A percentile compares a stretch with the other conserved stretches of the same genome.
Evolutionary conservation across 2,113 vertebrate species (phyloP).

Genomic region (Falco punctatus): DNA sequence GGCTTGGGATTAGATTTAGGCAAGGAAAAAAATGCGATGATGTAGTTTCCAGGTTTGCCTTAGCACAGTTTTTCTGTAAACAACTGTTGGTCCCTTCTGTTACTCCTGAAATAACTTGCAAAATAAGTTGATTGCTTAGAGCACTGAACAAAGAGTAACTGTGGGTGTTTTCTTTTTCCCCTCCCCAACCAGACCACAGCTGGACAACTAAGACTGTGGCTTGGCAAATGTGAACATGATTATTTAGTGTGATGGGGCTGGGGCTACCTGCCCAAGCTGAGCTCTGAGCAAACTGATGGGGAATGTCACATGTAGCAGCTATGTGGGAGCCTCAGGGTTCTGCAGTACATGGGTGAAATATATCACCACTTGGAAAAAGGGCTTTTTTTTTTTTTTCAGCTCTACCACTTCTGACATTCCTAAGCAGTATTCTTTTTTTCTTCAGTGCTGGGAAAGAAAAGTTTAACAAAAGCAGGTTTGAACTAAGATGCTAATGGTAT

Average conservation of each 20-base stretch:
- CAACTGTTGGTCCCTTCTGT: not conserved
- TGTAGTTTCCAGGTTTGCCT: not conserved
- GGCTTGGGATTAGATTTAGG: not conserved
- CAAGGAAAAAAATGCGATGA: not conserved
- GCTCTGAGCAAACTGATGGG: not conserved
- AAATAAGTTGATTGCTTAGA: not conserved
- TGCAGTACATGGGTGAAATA: not conserved
- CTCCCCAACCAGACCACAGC: not conserved
- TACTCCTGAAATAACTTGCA: not conserved
- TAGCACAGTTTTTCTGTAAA: not conserved
- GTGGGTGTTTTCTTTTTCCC: not conserved
- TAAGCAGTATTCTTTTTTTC: not conserved
- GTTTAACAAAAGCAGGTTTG: not conserved
- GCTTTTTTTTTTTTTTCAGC: not conserved
- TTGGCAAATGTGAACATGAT: not conserved
- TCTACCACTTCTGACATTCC: not conserved
- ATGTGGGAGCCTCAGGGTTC: not conserved
- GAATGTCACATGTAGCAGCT: not conserved
- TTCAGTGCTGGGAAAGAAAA: not conserved
- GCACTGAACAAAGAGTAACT: not conserved
- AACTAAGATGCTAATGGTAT: not conserved
- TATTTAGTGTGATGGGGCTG: not conserved
- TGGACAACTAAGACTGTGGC: not conserved
- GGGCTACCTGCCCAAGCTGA: not conserved
- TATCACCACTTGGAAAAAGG: rapidly evolving